phyloP scores from a whole-genome alignment of 2,113 vertebrate species.

The Lepus timidus region DNA sequence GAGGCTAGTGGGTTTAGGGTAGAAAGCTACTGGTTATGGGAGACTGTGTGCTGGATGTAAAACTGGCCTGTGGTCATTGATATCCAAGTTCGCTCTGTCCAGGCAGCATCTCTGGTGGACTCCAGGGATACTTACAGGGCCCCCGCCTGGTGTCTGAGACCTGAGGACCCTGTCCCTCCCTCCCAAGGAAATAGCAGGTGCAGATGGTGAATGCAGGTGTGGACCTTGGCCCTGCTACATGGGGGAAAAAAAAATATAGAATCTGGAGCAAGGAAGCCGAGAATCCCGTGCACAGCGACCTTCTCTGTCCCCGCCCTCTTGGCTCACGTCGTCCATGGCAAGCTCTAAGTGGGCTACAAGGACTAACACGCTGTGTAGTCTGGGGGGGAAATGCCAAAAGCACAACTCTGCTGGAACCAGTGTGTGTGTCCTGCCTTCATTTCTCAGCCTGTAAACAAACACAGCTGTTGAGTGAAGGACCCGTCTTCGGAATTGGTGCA shows the following conservation, averaged over 20 bases:
- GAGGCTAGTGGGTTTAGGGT: background rate
- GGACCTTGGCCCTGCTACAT: slow-evolving; percentile 13
- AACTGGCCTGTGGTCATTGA: slow-evolving; percentile 41
- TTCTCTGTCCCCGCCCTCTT: slow-evolving; percentile 66
- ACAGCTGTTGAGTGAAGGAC: slow-evolving; percentile 89
- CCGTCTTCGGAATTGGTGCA: slow-evolving; percentile 83
- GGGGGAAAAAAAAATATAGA: background rate
- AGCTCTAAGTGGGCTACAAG: slow-evolving; percentile 84
- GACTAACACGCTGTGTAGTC: slow-evolving; percentile 85
- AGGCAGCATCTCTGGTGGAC: background rate
- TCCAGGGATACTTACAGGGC: slow-evolving; percentile 29
- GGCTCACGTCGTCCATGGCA: slow-evolving; percentile 63
- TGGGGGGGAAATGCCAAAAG: slow-evolving; percentile 84
- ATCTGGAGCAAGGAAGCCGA: slow-evolving; percentile 50
- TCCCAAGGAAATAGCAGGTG: slow-evolving; percentile 60
- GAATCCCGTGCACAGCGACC: background rate
- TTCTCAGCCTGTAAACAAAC: slow-evolving; percentile 90
- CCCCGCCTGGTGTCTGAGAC: background rate
- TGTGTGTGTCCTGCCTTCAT: slow-evolving; percentile 86
- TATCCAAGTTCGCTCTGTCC: background rate
- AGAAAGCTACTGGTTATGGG: background rate
- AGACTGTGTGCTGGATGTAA: background rate
- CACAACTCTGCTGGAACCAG: slow-evolving; percentile 83
- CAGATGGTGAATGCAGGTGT: slow-evolving; percentile 31
- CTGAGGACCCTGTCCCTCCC: slow-evolving; percentile 19